These are phyloP conservation scores for Arnoldichthys spilopterus DNA, from an alignment of 2,797 vertebrate species.

Conservation along the genomic window DNA sequence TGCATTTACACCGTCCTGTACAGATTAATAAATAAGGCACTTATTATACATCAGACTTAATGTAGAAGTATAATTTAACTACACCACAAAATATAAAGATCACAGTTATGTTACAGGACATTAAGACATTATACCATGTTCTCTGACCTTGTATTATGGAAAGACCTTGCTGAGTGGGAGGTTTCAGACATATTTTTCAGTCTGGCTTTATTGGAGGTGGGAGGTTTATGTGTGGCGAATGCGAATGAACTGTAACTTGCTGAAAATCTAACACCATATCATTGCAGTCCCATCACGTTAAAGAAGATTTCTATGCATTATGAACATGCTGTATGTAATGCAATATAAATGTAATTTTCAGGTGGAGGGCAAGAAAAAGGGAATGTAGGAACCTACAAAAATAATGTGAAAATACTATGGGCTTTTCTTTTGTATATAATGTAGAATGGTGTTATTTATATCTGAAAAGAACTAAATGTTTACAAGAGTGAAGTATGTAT, in stretches of 20 bases:
- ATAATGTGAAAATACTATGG: constrained; percentile 5
- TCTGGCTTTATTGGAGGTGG: not conserved
- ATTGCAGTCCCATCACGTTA: not conserved
- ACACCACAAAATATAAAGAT: not conserved
- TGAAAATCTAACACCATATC: not conserved
- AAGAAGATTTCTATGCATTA: not conserved
- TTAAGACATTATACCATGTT: too few species aligned
- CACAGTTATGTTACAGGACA: too few species aligned
- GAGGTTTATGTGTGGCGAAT: not conserved
- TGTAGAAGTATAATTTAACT: not conserved
- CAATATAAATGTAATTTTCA: not conserved
- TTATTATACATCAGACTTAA: not conserved
- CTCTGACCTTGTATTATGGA: not conserved
- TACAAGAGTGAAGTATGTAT: constrained; percentile 1
- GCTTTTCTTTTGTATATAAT: constrained; percentile 1
- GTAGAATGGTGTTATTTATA: constrained; percentile 15
- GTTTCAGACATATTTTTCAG: not conserved
- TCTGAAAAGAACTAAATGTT: constrained; percentile 9
- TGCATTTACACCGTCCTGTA: not conserved
- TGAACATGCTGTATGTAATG: not conserved
- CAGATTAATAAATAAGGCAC: not conserved
- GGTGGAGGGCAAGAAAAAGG: not conserved
- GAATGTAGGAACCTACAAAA: not conserved
- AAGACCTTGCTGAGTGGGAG: not conserved
- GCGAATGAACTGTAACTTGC: not conserved